Evolutionary conservation across 1,140 invertebrate genomes (phyloP), one percentile per base, ranked within the genome.

Genomic region (Octopus bimaculoides): DNA sequence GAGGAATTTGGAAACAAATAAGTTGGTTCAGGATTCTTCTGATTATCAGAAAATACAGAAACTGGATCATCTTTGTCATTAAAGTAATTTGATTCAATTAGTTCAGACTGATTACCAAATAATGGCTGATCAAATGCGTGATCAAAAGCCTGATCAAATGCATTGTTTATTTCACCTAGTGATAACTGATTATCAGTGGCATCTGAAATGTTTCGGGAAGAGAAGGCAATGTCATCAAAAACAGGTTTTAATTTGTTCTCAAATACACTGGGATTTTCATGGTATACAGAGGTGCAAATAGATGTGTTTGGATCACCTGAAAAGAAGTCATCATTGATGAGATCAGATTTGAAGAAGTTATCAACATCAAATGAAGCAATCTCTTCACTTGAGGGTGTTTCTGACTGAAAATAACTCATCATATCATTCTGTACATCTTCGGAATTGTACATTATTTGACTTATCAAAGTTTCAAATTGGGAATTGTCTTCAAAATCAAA

Each of bases 51-150:
- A 12, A 61, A 12, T 20, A 71, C 26, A 20, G 66, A 17, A 10
- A 71, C 26, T 14, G 66, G 8, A 17, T 71, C 17, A 12, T 71
- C 66, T 20, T n/a, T 71, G 14, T 17, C 14, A 14, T 71, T 20
- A 71, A 71, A 71, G 14, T 71, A 71, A 17, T 20, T 71, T 71
- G 66, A 71, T 71, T 71, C 66, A 20, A 71, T n/a, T 20, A 71
- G 17, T 6, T 71, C 66, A 14, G 66, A 8, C 3, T 41, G 26
- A 71, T 20, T 71, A 6, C 66, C 66, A 3, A 71, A 71, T 71
- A 71, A 71, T 6, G 66, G 26, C 14, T 71, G 66, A n/a, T 71
- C 66, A 41, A 41, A 41, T 41, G 26, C 26, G 3, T 41, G 26
- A 41, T 41, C 26, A 41, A 41, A 41, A 41, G 26, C 26, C 26